Evolutionary conservation across 2,888 invertebrate genomes (phyloP).

Genomic region (Philopedon plagiatum): DNA sequence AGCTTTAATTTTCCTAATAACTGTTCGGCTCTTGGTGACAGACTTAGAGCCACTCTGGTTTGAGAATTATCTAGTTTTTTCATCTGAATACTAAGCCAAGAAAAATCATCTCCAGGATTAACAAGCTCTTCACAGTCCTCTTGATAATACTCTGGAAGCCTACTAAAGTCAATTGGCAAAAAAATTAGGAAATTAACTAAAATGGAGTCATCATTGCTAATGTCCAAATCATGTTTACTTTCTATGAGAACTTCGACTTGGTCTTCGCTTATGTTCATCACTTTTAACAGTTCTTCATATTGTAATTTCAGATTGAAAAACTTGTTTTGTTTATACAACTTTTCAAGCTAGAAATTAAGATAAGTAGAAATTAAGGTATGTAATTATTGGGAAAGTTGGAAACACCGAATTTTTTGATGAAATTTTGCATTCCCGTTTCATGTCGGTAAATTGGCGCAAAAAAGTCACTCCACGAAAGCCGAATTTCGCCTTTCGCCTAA

Average conservation of each 20-base stretch:
- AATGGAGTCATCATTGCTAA: slow-evolving; percentile 15
- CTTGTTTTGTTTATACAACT: slow-evolving; percentile 69
- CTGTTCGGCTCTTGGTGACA: slow-evolving; percentile 71
- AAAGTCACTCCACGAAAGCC: no score
- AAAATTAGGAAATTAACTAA: slow-evolving; percentile 75
- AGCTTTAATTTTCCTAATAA: slow-evolving; percentile 69
- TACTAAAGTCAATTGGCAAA: slow-evolving; percentile 75
- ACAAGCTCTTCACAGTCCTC: slow-evolving; percentile 55
- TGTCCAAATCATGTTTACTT: slow-evolving; percentile 48
- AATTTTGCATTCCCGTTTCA: no score
- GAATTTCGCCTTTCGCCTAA: no score
- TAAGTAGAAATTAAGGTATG: background rate
- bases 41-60: slow-evolving; percentile 67
- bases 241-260: slow-evolving; percentile 79
- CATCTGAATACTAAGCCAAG: slow-evolving; percentile 59
- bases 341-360: slow-evolving; percentile 55
- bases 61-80: slow-evolving; percentile 64
- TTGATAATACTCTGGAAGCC: slow-evolving; percentile 72
- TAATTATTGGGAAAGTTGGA: no score
- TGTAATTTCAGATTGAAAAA: slow-evolving; percentile 74
- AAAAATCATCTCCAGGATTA: slow-evolving; percentile 60
- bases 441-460: no score
- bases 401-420: no score
- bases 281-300: slow-evolving; percentile 75
- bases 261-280: slow-evolving; percentile 70